These are phyloP conservation scores for Drosophila kanekoi DNA, from an alignment of 2,888 invertebrate genomes.

Conservation along the genomic window DNA sequence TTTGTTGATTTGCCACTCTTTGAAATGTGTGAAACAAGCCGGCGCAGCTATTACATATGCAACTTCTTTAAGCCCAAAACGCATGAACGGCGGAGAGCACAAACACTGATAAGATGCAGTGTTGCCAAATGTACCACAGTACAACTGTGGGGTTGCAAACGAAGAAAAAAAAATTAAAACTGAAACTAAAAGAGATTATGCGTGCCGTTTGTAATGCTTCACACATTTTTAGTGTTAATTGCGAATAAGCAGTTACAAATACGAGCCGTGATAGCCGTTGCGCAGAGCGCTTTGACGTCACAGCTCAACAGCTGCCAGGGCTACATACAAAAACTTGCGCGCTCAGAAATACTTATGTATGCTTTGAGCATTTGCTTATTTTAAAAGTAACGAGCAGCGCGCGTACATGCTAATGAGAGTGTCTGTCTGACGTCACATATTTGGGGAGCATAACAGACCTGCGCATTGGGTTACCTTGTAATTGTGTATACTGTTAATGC, in stretches of 20 bases:
- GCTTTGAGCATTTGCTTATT: background rate
- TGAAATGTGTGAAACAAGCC: constrained; percentile 15
- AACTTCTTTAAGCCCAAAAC: constrained; percentile 34
- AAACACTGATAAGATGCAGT: constrained; percentile 39
- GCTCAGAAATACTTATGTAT: background rate
- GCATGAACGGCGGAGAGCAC: constrained; percentile 27
- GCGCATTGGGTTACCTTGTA: constrained; percentile 19
- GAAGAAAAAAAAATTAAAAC: background rate
- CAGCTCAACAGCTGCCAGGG: constrained; percentile 1
- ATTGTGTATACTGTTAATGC: constrained; percentile 4
- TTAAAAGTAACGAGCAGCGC: background rate
- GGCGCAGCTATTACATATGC: constrained; percentile 29
- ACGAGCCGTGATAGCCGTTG: background rate
- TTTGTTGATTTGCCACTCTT: background rate
- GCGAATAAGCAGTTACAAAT: constrained; percentile 6
- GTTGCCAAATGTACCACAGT: constrained; percentile 32
- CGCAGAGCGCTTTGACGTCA: constrained; percentile 7
- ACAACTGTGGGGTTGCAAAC: background rate
- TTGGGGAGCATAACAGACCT: background rate
- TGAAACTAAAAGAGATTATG: background rate
- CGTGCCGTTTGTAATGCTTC: background rate
- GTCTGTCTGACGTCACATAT: constrained; percentile 22
- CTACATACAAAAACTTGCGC: background rate
- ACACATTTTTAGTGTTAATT: background rate
- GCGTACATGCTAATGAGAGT: background rate